Evolutionary conservation across 2,797 vertebrate genomes (phyloP), one percentile per base, ranked within the genome.

Genomic region (Labroides dimidiatus): DNA sequence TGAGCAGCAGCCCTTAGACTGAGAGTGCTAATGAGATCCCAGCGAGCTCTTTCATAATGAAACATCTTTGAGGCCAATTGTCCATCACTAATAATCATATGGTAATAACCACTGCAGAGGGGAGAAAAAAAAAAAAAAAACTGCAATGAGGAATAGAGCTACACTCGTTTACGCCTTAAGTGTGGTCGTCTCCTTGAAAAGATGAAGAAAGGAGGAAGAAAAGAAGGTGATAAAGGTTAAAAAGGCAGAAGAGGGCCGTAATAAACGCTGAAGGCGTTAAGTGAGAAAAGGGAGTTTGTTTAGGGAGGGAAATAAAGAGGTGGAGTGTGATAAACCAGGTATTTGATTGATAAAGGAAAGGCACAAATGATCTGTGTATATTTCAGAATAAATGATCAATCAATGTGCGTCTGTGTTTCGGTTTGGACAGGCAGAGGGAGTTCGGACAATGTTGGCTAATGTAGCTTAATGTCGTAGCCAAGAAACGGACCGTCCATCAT

Each of bases 81-180:
- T 90, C 93, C 92, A 91, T 92, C 89, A 92, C 91, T 90, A 92
- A 92, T 93, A 93, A 93, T 92, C 87, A 87, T 89, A 93, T 92
- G 91, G 81, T 94, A 92, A 93, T 93, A 89, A 92, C 82, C 72
- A 30, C 65, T 21, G 77, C 67, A 4, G 12, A 49, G 2, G 5
- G 2, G 17, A 51, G 17, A 72, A 78, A 82, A 90, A 77, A 57
- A 1, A 11, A 51, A 11, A 72, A 78, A 82, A 90, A 77, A 57
- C 70, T 72, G 69, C 84, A 47, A 77, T 2, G 69, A 84, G 80
- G 80, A 82, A 63, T 53, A 60, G 80, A 78, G 79, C 75, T 71
- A 39, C 72, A 79, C 74, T 84, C 72, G 78, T 89, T 87, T 81
- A 66, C 72, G 85, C 79, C 71, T 84, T 62, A 74, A 83, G 76